Percentiles rank a stretch among this genome's conserved stretches.
These are phyloP conservation scores for Hoplostethus atlanticus DNA, from an alignment of 2,797 vertebrate genomes.

Conservation along the genomic window DNA sequence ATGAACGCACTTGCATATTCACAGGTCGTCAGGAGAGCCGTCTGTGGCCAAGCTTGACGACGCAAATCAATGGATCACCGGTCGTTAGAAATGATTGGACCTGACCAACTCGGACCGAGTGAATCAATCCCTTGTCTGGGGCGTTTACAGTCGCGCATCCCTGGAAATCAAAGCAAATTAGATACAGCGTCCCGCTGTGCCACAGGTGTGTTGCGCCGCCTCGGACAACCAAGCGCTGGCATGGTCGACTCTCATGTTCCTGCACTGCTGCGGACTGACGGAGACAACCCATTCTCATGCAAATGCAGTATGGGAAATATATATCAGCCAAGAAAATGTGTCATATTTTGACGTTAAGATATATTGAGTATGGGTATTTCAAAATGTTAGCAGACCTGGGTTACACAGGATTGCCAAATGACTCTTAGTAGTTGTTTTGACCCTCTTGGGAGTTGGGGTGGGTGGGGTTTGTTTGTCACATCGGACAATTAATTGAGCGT, in stretches of 20 bases:
- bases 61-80: conserved; percentile 43
- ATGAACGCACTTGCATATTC: conserved; percentile 57
- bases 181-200: conserved; percentile 17
- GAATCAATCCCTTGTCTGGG: conserved; percentile 44
- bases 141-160: conserved; percentile 24
- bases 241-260: conserved; percentile 27
- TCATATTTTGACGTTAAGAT: conserved; percentile 27
- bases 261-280: conserved; percentile 6
- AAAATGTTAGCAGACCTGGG: not conserved
- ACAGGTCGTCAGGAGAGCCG: conserved; percentile 25
- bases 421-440: not conserved
- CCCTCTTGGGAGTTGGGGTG: not conserved
- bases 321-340: not conserved
- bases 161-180: conserved; percentile 46
- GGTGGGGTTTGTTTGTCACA: not conserved
- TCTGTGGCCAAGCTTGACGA: conserved; percentile 25
- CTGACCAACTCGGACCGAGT: conserved; percentile 25
- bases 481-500: not conserved
- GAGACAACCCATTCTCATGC: conserved; percentile 16
- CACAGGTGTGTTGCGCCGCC: not conserved
- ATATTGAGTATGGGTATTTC: conserved; percentile 21
- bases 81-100: conserved; percentile 58
- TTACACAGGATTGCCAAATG: not conserved
- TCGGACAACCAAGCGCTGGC: not conserved
- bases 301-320: conserved; percentile 12